Base-by-base conservation (phyloP, 2,888 invertebrate species). In the Hirtodrosophila histrioides region DNA sequence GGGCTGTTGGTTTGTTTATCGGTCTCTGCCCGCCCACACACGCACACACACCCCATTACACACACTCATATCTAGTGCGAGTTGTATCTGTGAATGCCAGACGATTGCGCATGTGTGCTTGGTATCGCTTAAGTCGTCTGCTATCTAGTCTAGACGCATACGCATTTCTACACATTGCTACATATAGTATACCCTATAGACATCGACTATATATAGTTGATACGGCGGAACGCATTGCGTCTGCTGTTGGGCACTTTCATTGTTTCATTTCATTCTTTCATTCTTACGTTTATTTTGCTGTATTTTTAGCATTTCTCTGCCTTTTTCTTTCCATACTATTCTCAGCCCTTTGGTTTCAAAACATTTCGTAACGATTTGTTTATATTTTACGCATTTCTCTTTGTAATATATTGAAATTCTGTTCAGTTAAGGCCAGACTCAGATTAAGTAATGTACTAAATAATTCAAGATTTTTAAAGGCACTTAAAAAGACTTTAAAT, bases 141-240 rank as follows among this genome's bases (percentile, higher is more conserved):
- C 87, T 89, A 86, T 88, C 89, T 88, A 81, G 89, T 89, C 89
- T 89, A 89, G 89, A 90, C 89, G 71, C 64, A 74, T 70, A 74
- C 71, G 66, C 68, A 66, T 57, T 63, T 46, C 45, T 53, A 44
- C 39, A 61, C 35, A 49, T 45, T 55, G n/a, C 44, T 55, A 41
- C 29, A 10, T 44, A 53, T 27, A 27, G 5, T 39, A 41, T 69
- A 39, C 58, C 41, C 50, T 29, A 29, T 50, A 46, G n/a, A 17
- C 17, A 17, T 17, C n/a, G n/a, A 17, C 17, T 43, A 17, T 23
- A 33, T 36, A 39, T n/a, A 49, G 50, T 49, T 63, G 44, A 62
- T 63, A 54, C 48, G 56, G 68, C 61, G 49, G 41, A 40, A 63
- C 63, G 53, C 70, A 69, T 53, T 63, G 62, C 69, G 50, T 56